Percentiles rank a stretch among this genome's conserved stretches.
Conservation (phyloP, 2,797 vertebrate genomes). For the Meda fulgida region DNA sequence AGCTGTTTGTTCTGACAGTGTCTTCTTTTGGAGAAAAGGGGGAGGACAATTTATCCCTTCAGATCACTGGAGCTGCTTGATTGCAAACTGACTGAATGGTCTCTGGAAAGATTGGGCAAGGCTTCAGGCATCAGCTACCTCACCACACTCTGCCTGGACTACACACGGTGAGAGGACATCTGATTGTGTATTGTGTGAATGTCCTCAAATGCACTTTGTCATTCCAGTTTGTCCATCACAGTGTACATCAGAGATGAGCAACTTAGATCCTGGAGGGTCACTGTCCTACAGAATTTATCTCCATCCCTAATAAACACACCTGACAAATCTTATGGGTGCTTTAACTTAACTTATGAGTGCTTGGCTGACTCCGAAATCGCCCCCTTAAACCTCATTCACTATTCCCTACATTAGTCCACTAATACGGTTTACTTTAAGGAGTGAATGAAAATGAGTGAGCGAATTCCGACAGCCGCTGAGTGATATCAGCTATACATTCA, state of each 20-base stretch:
- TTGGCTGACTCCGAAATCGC: too few species aligned
- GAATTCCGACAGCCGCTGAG: too few species aligned
- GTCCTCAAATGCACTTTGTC: neutral
- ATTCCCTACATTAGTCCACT: too few species aligned
- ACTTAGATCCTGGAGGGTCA: neutral
- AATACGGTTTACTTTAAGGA: too few species aligned
- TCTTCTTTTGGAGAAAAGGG: constrained; percentile 65
- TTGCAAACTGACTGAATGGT: constrained; percentile 66
- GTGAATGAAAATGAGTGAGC: too few species aligned
- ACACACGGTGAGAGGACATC: constrained; percentile 67
- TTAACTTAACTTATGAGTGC: too few species aligned
- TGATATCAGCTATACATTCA: too few species aligned
- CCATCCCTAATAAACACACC: neutral
- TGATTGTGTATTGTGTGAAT: constrained; percentile 9
- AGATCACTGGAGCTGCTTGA: constrained; percentile 61
- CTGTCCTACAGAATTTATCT: neutral
- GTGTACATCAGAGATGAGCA: neutral
- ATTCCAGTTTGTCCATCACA: neutral
- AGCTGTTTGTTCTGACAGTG: constrained; percentile 55
- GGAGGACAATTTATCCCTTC: constrained; percentile 58
- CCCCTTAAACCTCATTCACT: too few species aligned
- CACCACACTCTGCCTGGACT: constrained; percentile 67
- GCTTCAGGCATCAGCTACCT: constrained; percentile 64
- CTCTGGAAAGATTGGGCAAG: constrained; percentile 62
- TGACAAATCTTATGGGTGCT: neutral